Percentiles rank a stretch among this genome's conserved stretches.
Evolutionary conservation across 1,140 invertebrate genomes (phyloP).

Genomic region (Globodera rostochiensis): DNA sequence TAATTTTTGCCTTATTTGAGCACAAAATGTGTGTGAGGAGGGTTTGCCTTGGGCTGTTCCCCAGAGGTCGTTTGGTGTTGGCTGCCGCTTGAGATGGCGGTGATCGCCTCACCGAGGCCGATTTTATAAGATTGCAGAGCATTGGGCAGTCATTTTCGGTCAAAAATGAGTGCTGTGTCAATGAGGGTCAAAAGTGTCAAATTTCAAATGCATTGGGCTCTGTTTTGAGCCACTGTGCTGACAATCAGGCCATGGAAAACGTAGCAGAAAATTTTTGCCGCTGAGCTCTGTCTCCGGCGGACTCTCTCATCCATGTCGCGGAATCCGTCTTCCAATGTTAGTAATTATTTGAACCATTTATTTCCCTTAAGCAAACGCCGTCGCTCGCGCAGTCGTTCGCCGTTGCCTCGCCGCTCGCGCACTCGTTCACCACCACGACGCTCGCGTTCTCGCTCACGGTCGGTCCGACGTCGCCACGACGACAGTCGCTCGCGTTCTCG

Average conservation of each 20-base stretch:
- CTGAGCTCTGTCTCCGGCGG: constrained; percentile 1
- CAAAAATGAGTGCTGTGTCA: not conserved
- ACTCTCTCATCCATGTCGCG: not conserved
- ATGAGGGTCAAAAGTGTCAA: not conserved
- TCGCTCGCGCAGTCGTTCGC: constrained; percentile 24
- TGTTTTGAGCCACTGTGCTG: not conserved
- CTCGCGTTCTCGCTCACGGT: constrained; percentile 2
- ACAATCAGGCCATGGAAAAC: not conserved
- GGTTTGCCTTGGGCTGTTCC: constrained; percentile 14
- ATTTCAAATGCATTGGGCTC: not conserved
- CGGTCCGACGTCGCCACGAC: constrained; percentile 8
- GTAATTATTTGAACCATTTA: not conserved
- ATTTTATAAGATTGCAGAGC: not conserved
- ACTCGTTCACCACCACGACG: constrained; percentile 38
- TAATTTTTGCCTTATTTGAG: constrained; percentile 11
- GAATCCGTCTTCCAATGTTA: not conserved
- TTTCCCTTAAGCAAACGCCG: constrained; percentile 10
- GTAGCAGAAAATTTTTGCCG: not conserved
- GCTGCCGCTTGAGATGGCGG: constrained; percentile 1
- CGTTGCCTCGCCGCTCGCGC: constrained; percentile 29
- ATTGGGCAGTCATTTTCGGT: not conserved
- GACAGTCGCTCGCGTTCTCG: constrained; percentile 26
- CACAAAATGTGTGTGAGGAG: not conserved
- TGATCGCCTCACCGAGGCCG: not conserved
- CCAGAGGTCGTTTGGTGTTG: not conserved